These are phyloP conservation scores for Coboldia fuscipes DNA, from an alignment of 1,140 invertebrate genomes.

Conservation along the genomic window DNA sequence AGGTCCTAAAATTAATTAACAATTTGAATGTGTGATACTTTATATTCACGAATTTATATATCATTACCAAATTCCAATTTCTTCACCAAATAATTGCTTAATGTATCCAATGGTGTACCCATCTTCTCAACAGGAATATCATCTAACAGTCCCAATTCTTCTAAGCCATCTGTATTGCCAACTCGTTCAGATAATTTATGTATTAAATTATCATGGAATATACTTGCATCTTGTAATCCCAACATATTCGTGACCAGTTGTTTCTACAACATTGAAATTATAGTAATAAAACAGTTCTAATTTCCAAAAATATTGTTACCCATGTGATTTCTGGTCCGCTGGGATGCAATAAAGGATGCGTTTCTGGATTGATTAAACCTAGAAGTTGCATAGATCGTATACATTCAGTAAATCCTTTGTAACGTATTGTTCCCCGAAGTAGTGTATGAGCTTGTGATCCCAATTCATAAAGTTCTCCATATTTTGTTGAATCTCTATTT, in stretches of 20 bases:
- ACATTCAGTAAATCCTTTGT: slow-evolving; percentile 71
- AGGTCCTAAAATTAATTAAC: slow-evolving; percentile 26
- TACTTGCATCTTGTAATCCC: slow-evolving; percentile 62
- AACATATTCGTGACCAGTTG: slow-evolving; percentile 71
- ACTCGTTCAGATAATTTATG: slow-evolving; percentile 54
- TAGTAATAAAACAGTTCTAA: neutral
- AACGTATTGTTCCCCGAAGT: slow-evolving; percentile 78
- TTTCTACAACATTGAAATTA: slow-evolving; percentile 26
- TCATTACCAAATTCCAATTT: slow-evolving; percentile 52
- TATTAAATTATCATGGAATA: slow-evolving; percentile 86
- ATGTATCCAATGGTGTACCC: slow-evolving; percentile 75
- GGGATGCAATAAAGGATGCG: slow-evolving; percentile 73
- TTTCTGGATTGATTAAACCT: slow-evolving; percentile 69
- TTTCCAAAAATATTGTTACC: slow-evolving; percentile 29
- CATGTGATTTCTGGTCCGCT: slow-evolving; percentile 92
- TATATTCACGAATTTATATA: neutral
- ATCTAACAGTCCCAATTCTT: slow-evolving; percentile 70
- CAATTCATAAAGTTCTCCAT: slow-evolving; percentile 72
- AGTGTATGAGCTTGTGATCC: slow-evolving; percentile 63
- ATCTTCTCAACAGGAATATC: slow-evolving; percentile 65
- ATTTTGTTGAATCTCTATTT: slow-evolving; percentile 87
- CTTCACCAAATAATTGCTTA: slow-evolving; percentile 76
- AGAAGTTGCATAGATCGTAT: slow-evolving; percentile 68
- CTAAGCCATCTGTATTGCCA: slow-evolving; percentile 49
- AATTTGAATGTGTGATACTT: neutral